phyloP scores from a whole-genome alignment of 2,113 vertebrate genomes.

The Pseudonaja textilis region DNA sequence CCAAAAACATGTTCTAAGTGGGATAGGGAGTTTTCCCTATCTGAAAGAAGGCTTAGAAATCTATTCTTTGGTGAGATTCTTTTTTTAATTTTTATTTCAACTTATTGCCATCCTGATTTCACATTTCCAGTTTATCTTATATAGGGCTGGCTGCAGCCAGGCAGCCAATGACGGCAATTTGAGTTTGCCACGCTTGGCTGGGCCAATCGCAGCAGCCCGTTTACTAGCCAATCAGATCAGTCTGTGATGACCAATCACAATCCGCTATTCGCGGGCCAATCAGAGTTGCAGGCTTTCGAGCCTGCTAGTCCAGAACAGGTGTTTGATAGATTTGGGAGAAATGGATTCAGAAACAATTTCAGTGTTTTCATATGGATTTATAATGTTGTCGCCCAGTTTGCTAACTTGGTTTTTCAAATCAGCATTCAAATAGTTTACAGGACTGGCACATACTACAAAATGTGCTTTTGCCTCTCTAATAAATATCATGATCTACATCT shows the following conservation, averaged over 20 bases:
- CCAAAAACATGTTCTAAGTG: not conserved
- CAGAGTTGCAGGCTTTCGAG: no score
- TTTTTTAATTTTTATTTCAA: not conserved
- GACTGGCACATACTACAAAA: not conserved
- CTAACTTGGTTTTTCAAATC: not conserved
- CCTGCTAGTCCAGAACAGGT: no score
- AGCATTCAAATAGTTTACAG: conserved; percentile 6
- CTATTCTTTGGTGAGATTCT: not conserved
- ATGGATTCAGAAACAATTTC: not conserved
- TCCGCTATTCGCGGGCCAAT: no score
- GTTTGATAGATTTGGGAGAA: not conserved
- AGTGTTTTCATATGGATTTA: not conserved
- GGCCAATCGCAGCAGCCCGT: no score
- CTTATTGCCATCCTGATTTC: not conserved
- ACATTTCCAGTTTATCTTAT: not conserved
- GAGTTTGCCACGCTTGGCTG: no score
- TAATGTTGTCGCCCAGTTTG: not conserved
- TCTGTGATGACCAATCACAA: no score
- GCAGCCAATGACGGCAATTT: no score
- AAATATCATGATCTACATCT: conserved; percentile 29
- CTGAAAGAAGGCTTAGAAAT: not conserved
- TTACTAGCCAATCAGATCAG: no score
- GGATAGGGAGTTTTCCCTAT: not conserved
- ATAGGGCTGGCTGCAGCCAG: no score
- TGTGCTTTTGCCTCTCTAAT: not conserved